phyloP scores from a whole-genome alignment of 2,888 invertebrate genomes.

The Busseola fusca region DNA sequence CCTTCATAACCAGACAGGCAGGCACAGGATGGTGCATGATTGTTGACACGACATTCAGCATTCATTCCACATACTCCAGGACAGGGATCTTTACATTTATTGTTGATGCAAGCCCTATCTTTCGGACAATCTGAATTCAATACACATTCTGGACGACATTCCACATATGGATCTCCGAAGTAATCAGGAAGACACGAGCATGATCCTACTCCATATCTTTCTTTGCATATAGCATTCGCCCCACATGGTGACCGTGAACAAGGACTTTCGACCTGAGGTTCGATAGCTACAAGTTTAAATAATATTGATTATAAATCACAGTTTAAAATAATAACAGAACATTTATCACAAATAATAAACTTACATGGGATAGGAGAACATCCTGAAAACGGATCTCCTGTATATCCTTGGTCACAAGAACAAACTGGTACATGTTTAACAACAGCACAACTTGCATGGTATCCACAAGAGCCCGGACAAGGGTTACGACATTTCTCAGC shows the following conservation, averaged over 20 bases:
- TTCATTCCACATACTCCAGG: conserved; percentile 95
- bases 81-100: conserved; percentile 95
- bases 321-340: background rate
- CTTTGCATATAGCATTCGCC: conserved; percentile 95
- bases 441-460: conserved; percentile 91
- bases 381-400: conserved; percentile 94
- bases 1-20: conserved; percentile 93
- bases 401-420: conserved; percentile 91
- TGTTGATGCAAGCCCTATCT: conserved; percentile 93
- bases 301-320: background rate
- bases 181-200: conserved; percentile 95
- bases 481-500: conserved; percentile 92
- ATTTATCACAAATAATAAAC: conserved; percentile 65
- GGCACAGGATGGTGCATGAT: conserved; percentile 94
- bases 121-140: conserved; percentile 94
- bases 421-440: conserved; percentile 93
- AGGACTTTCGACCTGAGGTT: conserved; percentile 88
- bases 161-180: conserved; percentile 95
- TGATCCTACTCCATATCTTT: conserved; percentile 94
- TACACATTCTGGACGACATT: conserved; percentile 96
- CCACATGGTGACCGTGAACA: conserved; percentile 96
- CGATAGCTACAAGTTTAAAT: conserved; percentile 83
- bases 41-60: conserved; percentile 94
- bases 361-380: conserved; percentile 90
- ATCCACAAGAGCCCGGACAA: conserved; percentile 93